Evolutionary conservation across 2,888 invertebrate genomes (phyloP), one percentile per base, ranked within the genome.

Genomic region (Drosophila barbarae): DNA sequence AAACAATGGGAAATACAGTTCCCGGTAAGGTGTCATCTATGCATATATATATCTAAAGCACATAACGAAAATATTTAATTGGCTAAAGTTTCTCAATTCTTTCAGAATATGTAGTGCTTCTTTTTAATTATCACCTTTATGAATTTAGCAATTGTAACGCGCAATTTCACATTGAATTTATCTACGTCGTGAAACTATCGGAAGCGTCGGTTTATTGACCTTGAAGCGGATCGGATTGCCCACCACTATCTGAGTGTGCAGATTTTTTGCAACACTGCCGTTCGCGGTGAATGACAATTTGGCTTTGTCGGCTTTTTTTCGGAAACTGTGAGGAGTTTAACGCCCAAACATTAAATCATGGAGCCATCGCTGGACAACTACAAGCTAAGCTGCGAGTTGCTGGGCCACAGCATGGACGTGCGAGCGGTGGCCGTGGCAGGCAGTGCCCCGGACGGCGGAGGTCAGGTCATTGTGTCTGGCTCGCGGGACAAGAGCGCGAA

Each of bases 401-500:
- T 90, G 74, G 96, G 96, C 0, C 98, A 98, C 89, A 93, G 94
- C 44, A 91, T 94, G 87, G 98, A 98, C 88, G 96, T 98, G 21
- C 92, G 98, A 77, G 92, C 94, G 58, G 92, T 98, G 21, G 74
- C 86, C 0, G 67, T 69, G n/a, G 92, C 81, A 92, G 54, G 91
- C 91, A 44, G 9, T 12, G 88, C 90, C 5, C 90, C 91, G 7
- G 90, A 91, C 67, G 93, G 94, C 65, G 93, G 94, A 74, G 94
- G 78, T 0, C 86, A 93, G 83, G 92, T 92, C 71, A 93, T 98
- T 81, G 90, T 97, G 42, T 97, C 97, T 7, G 95, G 95, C 26
- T 98, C 98, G 5, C 92, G 98, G 79, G 98, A 98, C 89, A 93
- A 93, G 88, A 95, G 95, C 15, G 94, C 95, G 2, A 95, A 95